Percentiles rank a stretch among this genome's conserved stretches.
These are phyloP conservation scores for Thunnus maccoyii DNA, from an alignment of 2,113 vertebrate genomes.

Conservation along the genomic window DNA sequence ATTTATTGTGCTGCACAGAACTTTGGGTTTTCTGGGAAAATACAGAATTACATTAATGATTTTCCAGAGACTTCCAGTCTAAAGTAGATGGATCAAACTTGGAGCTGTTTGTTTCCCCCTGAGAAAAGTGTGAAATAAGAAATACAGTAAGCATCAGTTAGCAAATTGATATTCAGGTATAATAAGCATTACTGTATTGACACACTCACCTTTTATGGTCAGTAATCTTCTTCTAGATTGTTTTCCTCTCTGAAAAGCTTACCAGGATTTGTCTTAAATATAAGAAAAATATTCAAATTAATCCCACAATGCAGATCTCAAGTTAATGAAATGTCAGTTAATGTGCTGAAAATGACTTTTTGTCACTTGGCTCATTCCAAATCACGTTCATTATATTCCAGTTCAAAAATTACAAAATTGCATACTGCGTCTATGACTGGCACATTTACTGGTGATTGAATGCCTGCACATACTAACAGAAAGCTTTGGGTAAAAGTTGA, in stretches of 20 bases:
- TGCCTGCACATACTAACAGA: background rate
- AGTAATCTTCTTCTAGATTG: background rate
- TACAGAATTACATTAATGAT: background rate
- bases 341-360: background rate
- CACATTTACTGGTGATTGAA: background rate
- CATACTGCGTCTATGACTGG: background rate
- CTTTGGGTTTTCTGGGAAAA: constrained; percentile 1
- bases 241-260: background rate
- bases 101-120: constrained; percentile 4
- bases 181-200: background rate
- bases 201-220: constrained; percentile 8
- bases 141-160: background rate
- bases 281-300: background rate
- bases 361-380: background rate
- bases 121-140: background rate
- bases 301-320: background rate
- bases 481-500: background rate
- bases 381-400: background rate
- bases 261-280: background rate
- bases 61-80: background rate
- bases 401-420: background rate
- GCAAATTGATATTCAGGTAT: background rate
- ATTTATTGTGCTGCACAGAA: constrained; percentile 44
- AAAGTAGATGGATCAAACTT: background rate
- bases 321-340: background rate